phyloP scores from a whole-genome alignment of 2,888 invertebrate species.

The Sepioteuthis lessoniana region DNA sequence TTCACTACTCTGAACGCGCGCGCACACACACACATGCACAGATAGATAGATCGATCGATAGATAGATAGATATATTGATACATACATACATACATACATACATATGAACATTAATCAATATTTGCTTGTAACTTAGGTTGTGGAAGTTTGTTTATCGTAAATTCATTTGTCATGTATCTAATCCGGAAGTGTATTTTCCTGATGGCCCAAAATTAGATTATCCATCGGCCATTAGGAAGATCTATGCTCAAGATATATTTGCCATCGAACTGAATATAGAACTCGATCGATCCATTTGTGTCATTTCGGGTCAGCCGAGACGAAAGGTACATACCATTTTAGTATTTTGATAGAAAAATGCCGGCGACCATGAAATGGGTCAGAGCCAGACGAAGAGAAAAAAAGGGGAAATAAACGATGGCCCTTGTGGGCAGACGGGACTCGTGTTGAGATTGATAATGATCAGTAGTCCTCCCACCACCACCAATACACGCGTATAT shows the following conservation, averaged over 20 bases:
- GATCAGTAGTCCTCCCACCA: background rate
- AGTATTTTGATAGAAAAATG: conserved; percentile 17
- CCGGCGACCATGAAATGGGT: conserved; percentile 8
- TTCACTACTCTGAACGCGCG: background rate
- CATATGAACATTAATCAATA: background rate
- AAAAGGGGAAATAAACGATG: background rate
- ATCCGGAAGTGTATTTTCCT: background rate
- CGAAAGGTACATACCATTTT: background rate
- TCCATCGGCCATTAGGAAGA: background rate
- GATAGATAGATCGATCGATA: too few relatives aligned
- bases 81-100: background rate
- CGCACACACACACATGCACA: too few relatives aligned
- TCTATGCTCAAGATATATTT: background rate
- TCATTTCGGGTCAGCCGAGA: conserved; percentile 14
- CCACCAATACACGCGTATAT: background rate
- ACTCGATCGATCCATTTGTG: background rate
- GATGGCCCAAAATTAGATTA: conserved; percentile 23
- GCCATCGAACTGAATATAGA: background rate
- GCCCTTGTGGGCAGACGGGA: background rate
- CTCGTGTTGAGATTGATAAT: background rate
- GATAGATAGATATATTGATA: too few relatives aligned
- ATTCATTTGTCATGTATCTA: conserved; percentile 33
- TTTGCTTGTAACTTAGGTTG: background rate
- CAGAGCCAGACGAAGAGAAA: background rate
- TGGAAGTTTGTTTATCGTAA: background rate